Base-by-base conservation (phyloP, 1,140 invertebrate genomes). In the Ostrea edulis region DNA sequence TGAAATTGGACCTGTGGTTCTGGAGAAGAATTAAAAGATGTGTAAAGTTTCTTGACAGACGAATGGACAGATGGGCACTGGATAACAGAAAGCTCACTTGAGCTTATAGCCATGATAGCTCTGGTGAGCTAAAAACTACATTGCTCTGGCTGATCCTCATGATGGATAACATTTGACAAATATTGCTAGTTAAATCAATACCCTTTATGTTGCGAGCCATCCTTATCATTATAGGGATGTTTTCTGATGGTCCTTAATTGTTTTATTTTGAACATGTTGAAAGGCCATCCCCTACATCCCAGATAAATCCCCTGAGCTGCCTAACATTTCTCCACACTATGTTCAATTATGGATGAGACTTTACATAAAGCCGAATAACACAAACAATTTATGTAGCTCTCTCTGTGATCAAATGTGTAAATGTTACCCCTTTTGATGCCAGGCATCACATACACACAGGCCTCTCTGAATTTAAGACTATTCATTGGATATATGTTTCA, bases 281-380 rank as follows among this genome's bases (percentile, higher is more conserved):
- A 35, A 77, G 68, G 68, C 29, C 12, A 77, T 29, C 11, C 68
- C 25, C 14, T 11, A 35, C 68, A 25, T 77, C 68, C 29, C 11
- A 9, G 68, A 77, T 29, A 4, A 29, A 77, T 77, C 29, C 22
- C 29, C 12, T 12, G n/a, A 77, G 25, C 22, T 12, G 68, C 4
- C 55, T 17, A 29, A 44, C 22, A 29, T 29, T 35, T 11, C 58
- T 62, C 12, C 68, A 14, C 22, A 35, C 8, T 8, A 12, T 29
- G 29, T 77, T 77, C 9, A 77, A 77, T 77, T 77, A 77, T 83
- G 82, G 17, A 83, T 52, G 82, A 53, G 22, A 83, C 52, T 83
- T 83, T 83, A 52, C 44, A 20, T 83, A 53, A 25, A 11, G 82
- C 52, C 7, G 44, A 52, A 54, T 25, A 2, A n/a, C 52, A 44